phyloP scores from a whole-genome alignment of 2,888 invertebrate genomes.

The Oconnorella tubifera region DNA sequence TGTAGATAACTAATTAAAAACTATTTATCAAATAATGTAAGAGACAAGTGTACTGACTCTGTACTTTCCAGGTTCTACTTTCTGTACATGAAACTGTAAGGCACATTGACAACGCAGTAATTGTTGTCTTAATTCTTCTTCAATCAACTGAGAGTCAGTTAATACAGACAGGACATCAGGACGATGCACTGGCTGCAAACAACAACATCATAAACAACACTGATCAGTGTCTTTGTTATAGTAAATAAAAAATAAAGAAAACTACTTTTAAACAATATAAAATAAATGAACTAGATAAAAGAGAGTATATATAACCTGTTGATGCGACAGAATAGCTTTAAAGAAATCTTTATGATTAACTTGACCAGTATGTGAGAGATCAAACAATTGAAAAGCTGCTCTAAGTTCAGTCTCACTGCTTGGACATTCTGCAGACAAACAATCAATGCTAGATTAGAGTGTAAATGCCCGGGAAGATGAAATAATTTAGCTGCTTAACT shows the following conservation, averaged over 20 bases:
- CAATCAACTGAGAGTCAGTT: constrained; percentile 50
- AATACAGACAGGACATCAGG: constrained; percentile 9
- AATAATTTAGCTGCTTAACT: no score
- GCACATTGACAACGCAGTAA: constrained; percentile 51
- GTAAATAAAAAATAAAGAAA: no score
- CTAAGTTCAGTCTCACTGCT: constrained; percentile 52
- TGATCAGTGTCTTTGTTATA: no score
- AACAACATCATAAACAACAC: no score
- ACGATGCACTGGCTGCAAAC: background rate
- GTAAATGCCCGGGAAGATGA: no score
- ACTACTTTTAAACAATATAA: no score
- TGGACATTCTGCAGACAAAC: constrained; percentile 53
- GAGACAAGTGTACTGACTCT: no score
- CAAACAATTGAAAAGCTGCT: constrained; percentile 55
- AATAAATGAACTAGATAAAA: no score
- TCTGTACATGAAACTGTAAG: constrained; percentile 46
- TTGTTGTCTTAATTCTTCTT: constrained; percentile 53
- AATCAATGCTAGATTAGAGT: no score
- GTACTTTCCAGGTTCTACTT: constrained; percentile 53
- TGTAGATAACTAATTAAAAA: no score
- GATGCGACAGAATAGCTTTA: constrained; percentile 51
- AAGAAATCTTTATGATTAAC: constrained; percentile 54
- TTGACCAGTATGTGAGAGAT: constrained; percentile 44
- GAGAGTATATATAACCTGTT: no score
- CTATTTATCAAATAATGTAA: no score